Conservation (phyloP, 2,113 vertebrate genomes). For the Ageneiosus marmoratus region DNA sequence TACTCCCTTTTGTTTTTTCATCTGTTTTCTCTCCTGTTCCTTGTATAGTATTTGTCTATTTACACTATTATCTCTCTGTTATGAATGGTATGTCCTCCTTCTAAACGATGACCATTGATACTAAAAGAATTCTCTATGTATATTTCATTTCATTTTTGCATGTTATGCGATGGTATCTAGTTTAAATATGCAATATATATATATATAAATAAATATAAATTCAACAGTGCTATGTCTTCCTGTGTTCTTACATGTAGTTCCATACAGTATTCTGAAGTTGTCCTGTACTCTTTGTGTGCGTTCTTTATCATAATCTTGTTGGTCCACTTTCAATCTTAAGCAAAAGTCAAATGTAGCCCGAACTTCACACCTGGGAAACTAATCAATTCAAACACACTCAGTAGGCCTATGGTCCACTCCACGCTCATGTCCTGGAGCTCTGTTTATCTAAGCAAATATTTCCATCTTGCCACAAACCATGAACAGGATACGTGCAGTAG, state of each 20-base stretch:
- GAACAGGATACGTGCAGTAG: constrained; percentile 58
- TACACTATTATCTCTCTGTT: no score
- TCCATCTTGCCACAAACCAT: constrained; percentile 55
- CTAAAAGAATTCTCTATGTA: no score
- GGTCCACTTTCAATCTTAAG: not conserved
- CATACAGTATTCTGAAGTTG: not conserved
- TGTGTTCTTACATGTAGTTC: not conserved
- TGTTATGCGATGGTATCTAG: no score
- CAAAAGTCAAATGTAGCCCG: constrained; percentile 31
- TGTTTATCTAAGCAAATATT: constrained; percentile 50
- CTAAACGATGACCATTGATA: no score
- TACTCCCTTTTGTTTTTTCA: no score
- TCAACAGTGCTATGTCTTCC: not conserved
- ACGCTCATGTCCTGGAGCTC: constrained; percentile 27
- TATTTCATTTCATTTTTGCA: no score
- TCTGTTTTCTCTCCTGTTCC: no score
- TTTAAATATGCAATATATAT: no score
- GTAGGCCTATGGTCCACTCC: constrained; percentile 34
- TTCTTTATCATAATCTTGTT: not conserved
- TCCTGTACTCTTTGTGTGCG: not conserved
- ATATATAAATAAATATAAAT: not conserved
- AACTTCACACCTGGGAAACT: constrained; percentile 45
- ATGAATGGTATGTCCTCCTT: no score
- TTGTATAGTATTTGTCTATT: no score
- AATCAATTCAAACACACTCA: constrained; percentile 14